Percentiles rank a stretch among this genome's conserved stretches.
These are phyloP conservation scores for Pipra filicauda DNA, from an alignment of 2,113 vertebrate species.

Conservation along the genomic window DNA sequence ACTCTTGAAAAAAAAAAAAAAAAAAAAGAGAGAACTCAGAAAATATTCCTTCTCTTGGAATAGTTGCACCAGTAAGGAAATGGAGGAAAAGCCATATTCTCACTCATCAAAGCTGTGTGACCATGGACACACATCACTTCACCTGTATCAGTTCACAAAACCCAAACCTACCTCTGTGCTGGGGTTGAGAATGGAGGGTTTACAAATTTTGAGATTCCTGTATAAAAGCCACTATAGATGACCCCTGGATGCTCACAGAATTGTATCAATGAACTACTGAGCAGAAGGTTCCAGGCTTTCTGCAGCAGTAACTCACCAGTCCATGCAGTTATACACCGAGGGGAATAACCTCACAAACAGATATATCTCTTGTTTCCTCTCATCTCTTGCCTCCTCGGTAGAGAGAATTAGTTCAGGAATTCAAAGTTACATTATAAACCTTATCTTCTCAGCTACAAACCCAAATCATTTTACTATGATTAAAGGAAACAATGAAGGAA, in stretches of 20 bases:
- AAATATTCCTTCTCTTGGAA: not conserved
- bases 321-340: accelerated
- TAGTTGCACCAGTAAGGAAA: not conserved
- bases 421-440: not conserved
- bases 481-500: not conserved
- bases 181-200: not conserved
- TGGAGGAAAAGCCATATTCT: not conserved
- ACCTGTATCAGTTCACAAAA: not conserved
- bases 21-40: not conserved
- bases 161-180: not conserved
- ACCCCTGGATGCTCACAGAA: too few relatives aligned
- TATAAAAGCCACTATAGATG: not conserved
- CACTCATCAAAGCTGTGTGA: not conserved
- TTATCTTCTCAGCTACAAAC: not conserved
- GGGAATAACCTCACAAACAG: not conserved
- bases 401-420: not conserved
- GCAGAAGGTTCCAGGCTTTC: not conserved
- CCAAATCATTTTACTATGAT: not conserved
- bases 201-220: not conserved
- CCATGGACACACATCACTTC: accelerated
- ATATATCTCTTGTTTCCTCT: accelerated
- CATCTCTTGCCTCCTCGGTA: not conserved
- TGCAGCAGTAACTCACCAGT: not conserved
- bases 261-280: not conserved
- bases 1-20: not conserved